Base-by-base conservation (phyloP, 1,140 invertebrate species). In the Polypedilum vanderplanki region DNA sequence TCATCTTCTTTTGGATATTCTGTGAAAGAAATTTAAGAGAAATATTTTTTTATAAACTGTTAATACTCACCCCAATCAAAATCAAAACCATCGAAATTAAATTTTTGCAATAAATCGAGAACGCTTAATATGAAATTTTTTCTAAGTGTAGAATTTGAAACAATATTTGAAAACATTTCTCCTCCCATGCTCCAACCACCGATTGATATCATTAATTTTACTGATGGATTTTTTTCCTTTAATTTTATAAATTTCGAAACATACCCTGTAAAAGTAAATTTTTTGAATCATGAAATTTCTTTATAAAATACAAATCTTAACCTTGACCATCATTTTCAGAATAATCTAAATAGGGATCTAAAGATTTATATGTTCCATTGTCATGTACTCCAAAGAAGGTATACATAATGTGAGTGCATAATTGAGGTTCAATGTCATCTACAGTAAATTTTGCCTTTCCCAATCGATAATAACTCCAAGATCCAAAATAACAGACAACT, bases 371-470 rank as follows among this genome's bases (percentile, higher is more conserved):
- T 0, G 75, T 40, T 5, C 79, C 80, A 33, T 80, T 74, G 0
- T 41, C 22, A 5, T 33, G 75, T 0, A 87, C 75, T 8, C 87
- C 87, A 57, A 85, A 81, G 77, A 89, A 90, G 0, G 85, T 83
- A 75, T 88, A 89, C 18, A 89, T 85, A n/a, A 88, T 22, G 78
- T 90, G 85, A 0, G 87, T 88, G 77, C 87, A 89, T 3, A 88
- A 79, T 12, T 78, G 77, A 0, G 87, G 83, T 73, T 88, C 83
- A 40, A 89, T 84, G n/a, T 84, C 67, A 17, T 82, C 79, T 0
- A 86, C 79, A 2, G 82, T 77, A 75, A 85, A 86, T 5, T 33
- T 33, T 33, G 24, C 24, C 5, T 33, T 33, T 33, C 24, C 24
- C 5, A 3, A 3, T 33, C 86, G 74, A 74, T 86, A 85, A 0